Conservation (phyloP, 1,140 invertebrate species). For the Thaumetopoea pityocampa region DNA sequence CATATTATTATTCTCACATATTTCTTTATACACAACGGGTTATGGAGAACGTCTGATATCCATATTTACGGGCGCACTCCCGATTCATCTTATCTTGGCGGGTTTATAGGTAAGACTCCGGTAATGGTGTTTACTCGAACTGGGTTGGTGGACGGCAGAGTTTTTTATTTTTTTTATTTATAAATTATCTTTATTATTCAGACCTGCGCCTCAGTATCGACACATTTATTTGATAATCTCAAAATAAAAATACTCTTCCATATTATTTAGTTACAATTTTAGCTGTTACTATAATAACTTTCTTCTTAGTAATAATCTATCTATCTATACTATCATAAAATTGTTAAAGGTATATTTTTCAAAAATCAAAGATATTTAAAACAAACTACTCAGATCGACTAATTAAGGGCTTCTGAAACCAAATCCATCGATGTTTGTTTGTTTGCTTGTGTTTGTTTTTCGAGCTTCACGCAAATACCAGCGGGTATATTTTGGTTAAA, state of each 20-base stretch:
- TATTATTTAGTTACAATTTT: too few relatives aligned
- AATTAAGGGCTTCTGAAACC: too few relatives aligned
- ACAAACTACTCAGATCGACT: too few relatives aligned
- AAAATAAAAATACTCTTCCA: constrained; percentile 5
- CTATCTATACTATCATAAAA: too few relatives aligned
- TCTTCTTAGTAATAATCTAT: too few relatives aligned
- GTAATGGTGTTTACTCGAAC: constrained; percentile 38
- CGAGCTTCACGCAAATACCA: too few relatives aligned
- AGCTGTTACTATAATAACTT: too few relatives aligned
- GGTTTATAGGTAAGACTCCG: constrained; percentile 30
- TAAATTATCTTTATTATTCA: constrained; percentile 28
- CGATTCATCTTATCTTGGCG: constrained; percentile 43
- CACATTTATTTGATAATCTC: constrained; percentile 21
- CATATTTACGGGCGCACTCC: constrained; percentile 27
- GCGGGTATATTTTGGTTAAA: too few relatives aligned
- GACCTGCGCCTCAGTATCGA: constrained; percentile 6
- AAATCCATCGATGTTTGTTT: too few relatives aligned
- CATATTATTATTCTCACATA: constrained; percentile 11
- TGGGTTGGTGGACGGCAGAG: constrained; percentile 12
- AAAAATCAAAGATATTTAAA: too few relatives aligned
- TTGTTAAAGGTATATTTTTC: too few relatives aligned
- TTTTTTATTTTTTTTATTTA: constrained; percentile 37
- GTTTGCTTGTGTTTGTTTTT: too few relatives aligned
- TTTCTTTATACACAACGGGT: constrained; percentile 13
- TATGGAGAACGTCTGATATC: constrained; percentile 34